phyloP scores from a whole-genome alignment of 2,113 vertebrate species.

The Merops nubicus region DNA sequence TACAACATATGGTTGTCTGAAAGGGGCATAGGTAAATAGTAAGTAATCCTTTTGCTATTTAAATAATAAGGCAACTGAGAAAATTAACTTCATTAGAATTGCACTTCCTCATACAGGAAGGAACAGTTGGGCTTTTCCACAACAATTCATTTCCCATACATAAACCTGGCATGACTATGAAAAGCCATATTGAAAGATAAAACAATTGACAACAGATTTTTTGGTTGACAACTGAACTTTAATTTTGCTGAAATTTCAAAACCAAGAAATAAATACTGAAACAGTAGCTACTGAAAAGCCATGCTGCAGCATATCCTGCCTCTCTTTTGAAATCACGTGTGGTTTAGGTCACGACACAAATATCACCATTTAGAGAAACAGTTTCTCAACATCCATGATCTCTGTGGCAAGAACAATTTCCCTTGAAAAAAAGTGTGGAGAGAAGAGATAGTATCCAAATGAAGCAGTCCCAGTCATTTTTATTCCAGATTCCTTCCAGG shows the following conservation, averaged over 20 bases:
- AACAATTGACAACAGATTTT: background rate
- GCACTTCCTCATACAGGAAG: background rate
- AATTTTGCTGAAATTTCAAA: background rate
- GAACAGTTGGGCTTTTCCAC: background rate
- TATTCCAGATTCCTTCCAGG: background rate
- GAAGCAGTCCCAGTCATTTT: too few species aligned
- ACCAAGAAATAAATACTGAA: background rate
- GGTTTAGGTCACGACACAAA: accelerated
- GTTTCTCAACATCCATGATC: background rate
- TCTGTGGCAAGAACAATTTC: background rate
- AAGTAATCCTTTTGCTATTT: too few species aligned
- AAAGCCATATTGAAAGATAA: background rate
- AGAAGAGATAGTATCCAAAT: background rate
- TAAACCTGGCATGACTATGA: background rate
- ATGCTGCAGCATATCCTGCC: background rate
- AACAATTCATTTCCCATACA: background rate
- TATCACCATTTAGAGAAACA: background rate
- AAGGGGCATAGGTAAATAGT: background rate
- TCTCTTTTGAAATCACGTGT: background rate
- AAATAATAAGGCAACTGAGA: background rate
- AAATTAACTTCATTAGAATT: background rate
- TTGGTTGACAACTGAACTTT: background rate
- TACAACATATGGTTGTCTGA: background rate
- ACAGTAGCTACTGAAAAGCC: background rate
- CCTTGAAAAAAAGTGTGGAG: accelerated